Evolutionary conservation across 2,113 vertebrate species (phyloP).

Genomic region (Nannospalax galili): DNA sequence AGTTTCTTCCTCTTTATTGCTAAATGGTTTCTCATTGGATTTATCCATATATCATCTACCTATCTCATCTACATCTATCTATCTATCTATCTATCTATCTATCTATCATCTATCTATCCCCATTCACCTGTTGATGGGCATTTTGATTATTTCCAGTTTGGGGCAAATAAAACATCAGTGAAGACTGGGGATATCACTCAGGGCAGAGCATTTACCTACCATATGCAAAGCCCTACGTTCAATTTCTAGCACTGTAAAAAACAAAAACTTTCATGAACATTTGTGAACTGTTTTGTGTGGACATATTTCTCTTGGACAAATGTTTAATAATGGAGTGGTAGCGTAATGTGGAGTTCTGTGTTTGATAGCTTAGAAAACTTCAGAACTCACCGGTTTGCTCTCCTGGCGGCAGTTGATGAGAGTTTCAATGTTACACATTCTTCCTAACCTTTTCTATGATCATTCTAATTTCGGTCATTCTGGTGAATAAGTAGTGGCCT

Average conservation of each 20-base stretch:
- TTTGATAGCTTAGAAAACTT: conserved; percentile 38
- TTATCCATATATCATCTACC: neutral
- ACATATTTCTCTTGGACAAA: conserved; percentile 14
- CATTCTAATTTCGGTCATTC: neutral
- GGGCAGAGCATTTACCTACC: neutral
- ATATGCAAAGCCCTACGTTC: neutral
- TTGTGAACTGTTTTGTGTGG: neutral
- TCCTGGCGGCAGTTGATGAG: neutral
- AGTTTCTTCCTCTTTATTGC: neutral
- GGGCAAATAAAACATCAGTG: neutral
- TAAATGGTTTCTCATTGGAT: neutral
- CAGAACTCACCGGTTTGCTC: neutral
- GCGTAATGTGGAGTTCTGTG: neutral
- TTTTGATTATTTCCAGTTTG: conserved; percentile 11
- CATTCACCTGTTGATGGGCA: neutral
- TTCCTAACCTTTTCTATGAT: neutral
- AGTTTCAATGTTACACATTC: neutral
- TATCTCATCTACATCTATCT: neutral
- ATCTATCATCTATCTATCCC: neutral
- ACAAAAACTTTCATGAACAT: neutral
- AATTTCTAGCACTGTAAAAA: neutral
- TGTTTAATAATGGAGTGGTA: neutral
- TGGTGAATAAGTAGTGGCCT: neutral
- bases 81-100: neutral
- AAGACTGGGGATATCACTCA: neutral